Evolutionary conservation across 2,113 vertebrate genomes (phyloP), one percentile per base, ranked within the genome.

Genomic region (Ardeotis arabs): DNA sequence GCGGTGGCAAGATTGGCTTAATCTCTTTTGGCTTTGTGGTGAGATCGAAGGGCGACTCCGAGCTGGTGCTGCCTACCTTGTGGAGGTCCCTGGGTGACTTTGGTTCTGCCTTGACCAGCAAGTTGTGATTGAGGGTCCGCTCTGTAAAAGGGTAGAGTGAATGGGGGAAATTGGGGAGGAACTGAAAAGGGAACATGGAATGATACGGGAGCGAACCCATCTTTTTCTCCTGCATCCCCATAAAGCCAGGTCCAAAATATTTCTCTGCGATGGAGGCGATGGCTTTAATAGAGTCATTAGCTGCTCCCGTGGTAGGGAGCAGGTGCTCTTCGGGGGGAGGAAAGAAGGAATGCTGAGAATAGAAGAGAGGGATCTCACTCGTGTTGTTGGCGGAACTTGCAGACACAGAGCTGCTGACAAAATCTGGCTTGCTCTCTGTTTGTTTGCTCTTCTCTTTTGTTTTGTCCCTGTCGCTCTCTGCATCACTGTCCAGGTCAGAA

Each of bases 251-350:
- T 56, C 99, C 99, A 35, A 99, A 99, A 97, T 99, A 99, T 86
- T 99, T 99, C 98, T 99, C 99, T 0, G 99, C 99, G 12, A 99
- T 99, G 95, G 99, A 99, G 21, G 99, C 99, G 1, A 99, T 99
- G 44, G 99, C 99, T 98, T 99, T 99, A 91, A 99, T 99, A 47
- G 99, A 99, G 98, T 99, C 99, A 31, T 99, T 99, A 3, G 99
- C 98, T 10, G 98, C 98, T 7, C 98, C 98, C 0, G 98, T 96
- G 47, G 99, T 97, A 0, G 99, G 98, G 39, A 99, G 98, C 68
- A 99, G 98, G 98, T 99, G 99, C 95, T 99, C 99, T 50, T 99
- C 99, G 0, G 99, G 99, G 1, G 99, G 99, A 17, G 99, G 99
- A 77, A 99, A 99, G 97, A 99, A 99, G 89, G 99, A 98, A 97